These are phyloP conservation scores for Boloria euphrosyne DNA, from an alignment of 2,888 invertebrate genomes.

Conservation along the genomic window DNA sequence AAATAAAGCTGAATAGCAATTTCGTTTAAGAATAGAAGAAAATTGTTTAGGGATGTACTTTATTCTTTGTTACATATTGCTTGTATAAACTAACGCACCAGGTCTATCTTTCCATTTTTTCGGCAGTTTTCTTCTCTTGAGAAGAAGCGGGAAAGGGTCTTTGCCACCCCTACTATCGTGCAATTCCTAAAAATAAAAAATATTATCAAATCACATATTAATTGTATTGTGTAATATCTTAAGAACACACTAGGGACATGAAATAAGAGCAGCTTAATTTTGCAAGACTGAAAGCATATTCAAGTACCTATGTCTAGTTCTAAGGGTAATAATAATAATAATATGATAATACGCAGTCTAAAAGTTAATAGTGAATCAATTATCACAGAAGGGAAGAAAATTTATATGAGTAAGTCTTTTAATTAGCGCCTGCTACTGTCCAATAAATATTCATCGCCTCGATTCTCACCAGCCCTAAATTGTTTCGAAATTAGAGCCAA, in stretches of 20 bases:
- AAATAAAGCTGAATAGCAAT: no score
- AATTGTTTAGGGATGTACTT: no score
- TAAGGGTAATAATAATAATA: no score
- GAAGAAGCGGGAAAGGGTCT: slow-evolving; percentile 88
- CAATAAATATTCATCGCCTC: slow-evolving; percentile 66
- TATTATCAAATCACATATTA: slow-evolving; percentile 4
- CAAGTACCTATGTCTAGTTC: no score
- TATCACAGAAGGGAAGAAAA: slow-evolving; percentile 19
- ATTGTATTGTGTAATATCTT: background rate
- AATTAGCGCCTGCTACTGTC: slow-evolving; percentile 50
- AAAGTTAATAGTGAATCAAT: background rate
- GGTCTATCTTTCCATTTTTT: slow-evolving; percentile 86
- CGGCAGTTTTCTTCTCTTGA: slow-evolving; percentile 89
- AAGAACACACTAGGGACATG: no score
- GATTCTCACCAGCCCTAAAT: slow-evolving; percentile 53
- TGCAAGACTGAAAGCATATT: no score
- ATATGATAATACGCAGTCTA: background rate
- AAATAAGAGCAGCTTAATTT: no score
- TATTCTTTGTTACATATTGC: background rate
- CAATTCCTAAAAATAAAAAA: slow-evolving; percentile 76
- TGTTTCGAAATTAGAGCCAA: slow-evolving; percentile 53
- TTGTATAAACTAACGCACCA: slow-evolving; percentile 48
- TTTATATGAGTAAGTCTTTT: slow-evolving; percentile 53
- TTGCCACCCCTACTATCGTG: slow-evolving; percentile 87
- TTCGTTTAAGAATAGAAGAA: no score